Evolutionary conservation across 2,888 invertebrate species (phyloP).

Genomic region (Kryphioiulus occultus): DNA sequence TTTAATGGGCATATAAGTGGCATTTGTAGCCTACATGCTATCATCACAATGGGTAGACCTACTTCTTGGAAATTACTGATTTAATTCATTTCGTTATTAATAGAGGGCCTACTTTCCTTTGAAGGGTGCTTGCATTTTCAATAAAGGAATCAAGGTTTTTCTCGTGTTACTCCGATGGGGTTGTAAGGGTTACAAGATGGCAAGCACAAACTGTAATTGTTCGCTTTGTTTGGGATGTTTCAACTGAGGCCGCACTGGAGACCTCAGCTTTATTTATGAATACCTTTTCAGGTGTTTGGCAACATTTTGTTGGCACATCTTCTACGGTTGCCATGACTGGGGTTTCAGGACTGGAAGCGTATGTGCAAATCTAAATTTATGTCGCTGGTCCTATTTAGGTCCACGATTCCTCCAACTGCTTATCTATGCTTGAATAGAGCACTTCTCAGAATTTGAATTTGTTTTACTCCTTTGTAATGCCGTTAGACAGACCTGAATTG

Average conservation of each 20-base stretch:
- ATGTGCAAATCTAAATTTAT: not conserved
- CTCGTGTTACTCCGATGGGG: not conserved
- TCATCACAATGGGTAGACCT: constrained; percentile 22
- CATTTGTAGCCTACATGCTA: constrained; percentile 35
- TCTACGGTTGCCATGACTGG: not conserved
- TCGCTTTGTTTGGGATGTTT: not conserved
- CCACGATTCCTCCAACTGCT: not conserved
- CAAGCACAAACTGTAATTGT: not conserved
- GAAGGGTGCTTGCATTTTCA: constrained; percentile 30
- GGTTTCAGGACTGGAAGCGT: not conserved
- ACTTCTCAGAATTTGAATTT: not conserved
- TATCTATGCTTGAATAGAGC: not conserved
- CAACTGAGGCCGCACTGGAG: not conserved
- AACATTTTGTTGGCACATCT: not conserved
- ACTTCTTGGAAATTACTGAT: constrained; percentile 26
- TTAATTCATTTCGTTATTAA: constrained; percentile 31
- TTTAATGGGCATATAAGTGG: constrained; percentile 20
- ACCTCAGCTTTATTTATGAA: not conserved
- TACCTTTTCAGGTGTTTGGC: not conserved
- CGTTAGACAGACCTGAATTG: not conserved
- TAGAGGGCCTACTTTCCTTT: constrained; percentile 35
- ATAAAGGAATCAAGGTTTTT: constrained; percentile 35
- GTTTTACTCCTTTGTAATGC: not conserved
- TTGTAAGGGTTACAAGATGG: constrained; percentile 8
- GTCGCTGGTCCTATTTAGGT: not conserved